Conservation (phyloP, 30 jellyfish, hydroid and myxozoan species). For the Nemopilema nomurai region DNA sequence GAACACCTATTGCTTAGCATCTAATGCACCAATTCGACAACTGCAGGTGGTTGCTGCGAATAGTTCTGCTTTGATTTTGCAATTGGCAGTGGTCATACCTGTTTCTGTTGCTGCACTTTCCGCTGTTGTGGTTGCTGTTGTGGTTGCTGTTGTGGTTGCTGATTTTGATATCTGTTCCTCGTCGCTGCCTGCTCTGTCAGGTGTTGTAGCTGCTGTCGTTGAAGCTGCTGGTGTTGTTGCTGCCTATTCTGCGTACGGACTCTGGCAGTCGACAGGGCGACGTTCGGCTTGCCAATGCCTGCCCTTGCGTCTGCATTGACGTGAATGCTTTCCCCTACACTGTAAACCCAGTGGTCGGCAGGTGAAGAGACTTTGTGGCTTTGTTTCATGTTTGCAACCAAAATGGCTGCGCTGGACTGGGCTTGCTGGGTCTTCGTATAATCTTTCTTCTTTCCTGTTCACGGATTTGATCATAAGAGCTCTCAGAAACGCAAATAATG, state of each 20-base stretch:
- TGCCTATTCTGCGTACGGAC: neutral
- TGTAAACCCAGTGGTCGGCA: slow-evolving; percentile 66
- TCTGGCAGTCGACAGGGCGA: neutral
- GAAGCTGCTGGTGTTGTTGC: slow-evolving; percentile 3
- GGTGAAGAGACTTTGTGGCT: slow-evolving; percentile 6
- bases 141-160: neutral
- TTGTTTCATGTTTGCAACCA: neutral
- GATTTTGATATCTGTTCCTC: neutral
- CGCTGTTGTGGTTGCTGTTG: too few relatives aligned
- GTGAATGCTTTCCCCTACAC: slow-evolving; percentile 62
- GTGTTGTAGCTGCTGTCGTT: neutral
- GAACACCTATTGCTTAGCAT: too few relatives aligned
- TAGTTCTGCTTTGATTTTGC: neutral
- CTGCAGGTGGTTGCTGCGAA: too few relatives aligned
- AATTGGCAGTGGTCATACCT: neutral
- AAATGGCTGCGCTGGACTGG: neutral
- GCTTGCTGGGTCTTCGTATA: neutral
- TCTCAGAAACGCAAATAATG: neutral
- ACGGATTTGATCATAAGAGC: neutral
- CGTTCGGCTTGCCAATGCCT: slow-evolving; percentile 42
- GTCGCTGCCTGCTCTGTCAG: slow-evolving; percentile 1
- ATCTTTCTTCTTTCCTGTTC: slow-evolving; percentile 14
- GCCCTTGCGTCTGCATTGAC: slow-evolving; percentile 50
- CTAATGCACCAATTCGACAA: too few relatives aligned
- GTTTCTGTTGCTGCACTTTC: neutral